Evolutionary conservation across 2,113 vertebrate genomes (phyloP), one percentile per base, ranked within the genome.

Genomic region (Pseudopipra pipra): DNA sequence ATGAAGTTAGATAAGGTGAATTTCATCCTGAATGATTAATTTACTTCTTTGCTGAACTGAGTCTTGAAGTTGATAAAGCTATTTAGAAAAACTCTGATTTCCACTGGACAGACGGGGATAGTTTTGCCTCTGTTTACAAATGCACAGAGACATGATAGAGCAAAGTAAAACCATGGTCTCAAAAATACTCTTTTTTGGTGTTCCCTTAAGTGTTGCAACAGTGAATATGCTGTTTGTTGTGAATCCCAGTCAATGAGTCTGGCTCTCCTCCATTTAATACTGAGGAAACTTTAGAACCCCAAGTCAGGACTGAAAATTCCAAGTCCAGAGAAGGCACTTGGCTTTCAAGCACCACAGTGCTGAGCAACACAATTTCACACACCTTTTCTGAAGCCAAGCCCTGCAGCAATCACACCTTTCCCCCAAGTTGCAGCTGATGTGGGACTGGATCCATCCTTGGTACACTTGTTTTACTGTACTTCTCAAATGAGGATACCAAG

Each of bases 351-450:
- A 46, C 31, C 1, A 2, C 15, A 21, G 11, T 9, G 31, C 17
- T 18, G 12, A 87, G 6, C 23, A 58, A 14, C 4, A 31, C 1
- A 1, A 23, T 82, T 75, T 54, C 58, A 37, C 0, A 8, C 37
- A 62, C 1, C 8, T 31, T 85, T 85, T 85, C 49, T 77, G 46
- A 88, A 58, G 22, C n/a, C 11, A 18, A 76, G 35, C 22, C 49
- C 28, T 3, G 5, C 19, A 62, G 63, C 1, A 4, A 41, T 12
- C 25, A 52, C 1, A 0, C 4, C 3, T 87, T 52, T 79, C 35
- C 23, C 24, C 6, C 30, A 24, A 49, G 9, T 4, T 77, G 19
- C 12, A 59, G n/a, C 13, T 71, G 37, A 27, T 24, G 18, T 31
- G 25, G 12, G 8, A 30, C 6, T 85, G 22, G 23, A 82, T 72